Evolutionary conservation across 2,113 vertebrate species (phyloP).

Genomic region (Macquaria ambigua): DNA sequence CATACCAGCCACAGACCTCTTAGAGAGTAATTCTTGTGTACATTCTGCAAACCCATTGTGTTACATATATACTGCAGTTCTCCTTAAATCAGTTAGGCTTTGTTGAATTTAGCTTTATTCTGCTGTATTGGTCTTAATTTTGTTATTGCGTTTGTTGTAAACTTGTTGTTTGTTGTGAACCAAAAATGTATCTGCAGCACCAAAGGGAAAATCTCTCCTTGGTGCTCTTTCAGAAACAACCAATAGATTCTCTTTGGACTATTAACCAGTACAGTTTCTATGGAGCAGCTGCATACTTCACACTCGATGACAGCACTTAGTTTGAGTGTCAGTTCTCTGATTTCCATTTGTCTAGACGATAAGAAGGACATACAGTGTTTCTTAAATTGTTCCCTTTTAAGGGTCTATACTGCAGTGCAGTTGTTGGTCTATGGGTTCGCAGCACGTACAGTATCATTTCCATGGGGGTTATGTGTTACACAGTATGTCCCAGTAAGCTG

Average conservation of each 20-base stretch:
- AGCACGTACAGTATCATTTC: slow-evolving; percentile 62
- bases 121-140: background rate
- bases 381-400: slow-evolving; percentile 9
- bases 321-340: slow-evolving; percentile 37
- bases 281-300: slow-evolving; percentile 72
- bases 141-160: slow-evolving; percentile 9
- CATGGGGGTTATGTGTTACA: slow-evolving; percentile 57
- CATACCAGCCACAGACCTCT: no score
- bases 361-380: slow-evolving; percentile 5
- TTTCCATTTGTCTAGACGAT: slow-evolving; percentile 29
- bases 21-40: background rate
- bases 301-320: slow-evolving; percentile 45
- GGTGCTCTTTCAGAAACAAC: background rate
- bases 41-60: background rate
- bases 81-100: background rate
- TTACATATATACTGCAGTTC: background rate
- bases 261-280: slow-evolving; percentile 36
- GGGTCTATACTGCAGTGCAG: slow-evolving; percentile 24
- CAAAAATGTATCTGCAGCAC: slow-evolving; percentile 18
- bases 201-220: background rate
- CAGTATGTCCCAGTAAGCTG: slow-evolving; percentile 70
- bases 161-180: no score
- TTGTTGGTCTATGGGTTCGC: slow-evolving; percentile 27
- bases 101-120: background rate
- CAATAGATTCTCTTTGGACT: slow-evolving; percentile 32